Evolutionary conservation across 2,888 invertebrate species (phyloP).

Genomic region (Polyommatus iphigenia): DNA sequence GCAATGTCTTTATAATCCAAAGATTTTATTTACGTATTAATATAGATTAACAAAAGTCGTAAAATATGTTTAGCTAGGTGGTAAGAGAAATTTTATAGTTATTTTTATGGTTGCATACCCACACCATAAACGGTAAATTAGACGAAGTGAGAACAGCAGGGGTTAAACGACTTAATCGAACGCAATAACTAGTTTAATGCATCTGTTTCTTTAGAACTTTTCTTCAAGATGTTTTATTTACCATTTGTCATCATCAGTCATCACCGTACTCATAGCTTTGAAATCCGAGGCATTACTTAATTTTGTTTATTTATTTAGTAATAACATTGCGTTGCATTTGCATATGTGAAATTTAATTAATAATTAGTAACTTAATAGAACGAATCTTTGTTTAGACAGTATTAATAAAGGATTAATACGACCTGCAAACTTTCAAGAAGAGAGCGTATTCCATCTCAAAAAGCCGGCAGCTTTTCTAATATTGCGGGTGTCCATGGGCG

Average conservation of each 20-base stretch:
- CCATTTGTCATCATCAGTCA: not conserved
- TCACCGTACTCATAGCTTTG: too few relatives aligned
- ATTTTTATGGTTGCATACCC: constrained; percentile 68
- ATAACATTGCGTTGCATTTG: too few relatives aligned
- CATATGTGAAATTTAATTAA: too few relatives aligned
- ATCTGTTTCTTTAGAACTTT: not conserved
- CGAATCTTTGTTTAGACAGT: too few relatives aligned
- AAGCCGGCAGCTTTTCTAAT: too few relatives aligned
- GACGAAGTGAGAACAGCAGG: constrained; percentile 56
- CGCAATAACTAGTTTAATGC: not conserved
- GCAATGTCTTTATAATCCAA: not conserved
- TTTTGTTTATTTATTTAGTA: too few relatives aligned
- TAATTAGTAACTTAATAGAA: too few relatives aligned
- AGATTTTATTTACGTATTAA: constrained; percentile 9
- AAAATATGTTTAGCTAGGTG: constrained; percentile 60
- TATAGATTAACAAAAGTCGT: constrained; percentile 50
- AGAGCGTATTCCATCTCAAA: too few relatives aligned
- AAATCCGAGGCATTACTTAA: too few relatives aligned
- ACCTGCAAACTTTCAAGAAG: too few relatives aligned
- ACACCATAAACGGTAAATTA: constrained; percentile 72
- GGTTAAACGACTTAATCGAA: constrained; percentile 25
- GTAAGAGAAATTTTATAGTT: constrained; percentile 65
- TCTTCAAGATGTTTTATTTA: not conserved
- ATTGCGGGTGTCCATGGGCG: too few relatives aligned
- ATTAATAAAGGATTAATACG: too few relatives aligned